Conservation (phyloP, 1,140 invertebrate genomes). For the Trachymyrmex septentrionalis region DNA sequence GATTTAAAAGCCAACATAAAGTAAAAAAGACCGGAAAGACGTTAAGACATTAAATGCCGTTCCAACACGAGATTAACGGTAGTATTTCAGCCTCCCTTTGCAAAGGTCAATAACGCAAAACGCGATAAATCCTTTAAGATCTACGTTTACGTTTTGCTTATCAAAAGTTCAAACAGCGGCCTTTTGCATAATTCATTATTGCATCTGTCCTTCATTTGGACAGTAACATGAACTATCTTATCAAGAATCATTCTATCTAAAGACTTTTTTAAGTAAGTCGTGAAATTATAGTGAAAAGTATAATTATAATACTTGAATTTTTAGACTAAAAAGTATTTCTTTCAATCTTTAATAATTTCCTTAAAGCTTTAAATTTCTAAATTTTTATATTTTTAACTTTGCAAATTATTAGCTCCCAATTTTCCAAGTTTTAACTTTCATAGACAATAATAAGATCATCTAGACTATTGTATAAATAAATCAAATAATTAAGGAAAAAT, state of each 20-base stretch:
- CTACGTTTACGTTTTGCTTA: slow-evolving; percentile 74
- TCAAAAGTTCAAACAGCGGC: slow-evolving; percentile 80
- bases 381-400: not conserved
- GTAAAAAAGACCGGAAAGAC: slow-evolving; percentile 26
- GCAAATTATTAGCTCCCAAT: not conserved
- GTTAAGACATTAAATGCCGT: slow-evolving; percentile 19
- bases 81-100: slow-evolving; percentile 62
- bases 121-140: slow-evolving; percentile 66
- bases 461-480: too few species aligned
- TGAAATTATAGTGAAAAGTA: not conserved
- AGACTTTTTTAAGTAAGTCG: not conserved
- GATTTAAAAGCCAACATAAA: not conserved
- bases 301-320: not conserved
- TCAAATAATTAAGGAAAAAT: too few species aligned
- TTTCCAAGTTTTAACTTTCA: not conserved
- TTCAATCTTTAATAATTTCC: not conserved
- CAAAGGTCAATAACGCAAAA: slow-evolving; percentile 71
- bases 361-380: not conserved
- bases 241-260: not conserved
- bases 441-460: too few species aligned
- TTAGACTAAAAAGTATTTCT: not conserved
- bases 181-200: slow-evolving; percentile 78
- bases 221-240: not conserved
- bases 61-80: slow-evolving; percentile 8
- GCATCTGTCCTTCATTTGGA: slow-evolving; percentile 69